Evolutionary conservation across 2,797 vertebrate genomes (phyloP).

Genomic region (Alfaro cultratus): DNA sequence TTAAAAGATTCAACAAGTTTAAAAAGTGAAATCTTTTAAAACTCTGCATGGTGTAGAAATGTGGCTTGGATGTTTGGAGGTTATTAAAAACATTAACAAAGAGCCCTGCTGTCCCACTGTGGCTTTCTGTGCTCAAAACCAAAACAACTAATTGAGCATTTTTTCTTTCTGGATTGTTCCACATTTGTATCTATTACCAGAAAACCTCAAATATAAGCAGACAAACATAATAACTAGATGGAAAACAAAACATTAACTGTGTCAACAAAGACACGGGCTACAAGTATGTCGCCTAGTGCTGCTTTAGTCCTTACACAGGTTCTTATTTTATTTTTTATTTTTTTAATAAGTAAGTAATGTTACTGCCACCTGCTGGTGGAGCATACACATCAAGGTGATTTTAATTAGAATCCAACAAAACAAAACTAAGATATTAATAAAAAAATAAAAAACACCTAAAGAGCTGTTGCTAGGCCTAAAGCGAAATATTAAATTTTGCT

Average conservation of each 20-base stretch:
- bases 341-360: not conserved
- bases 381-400: not conserved
- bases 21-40: not conserved
- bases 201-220: not conserved
- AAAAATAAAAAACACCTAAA: not conserved
- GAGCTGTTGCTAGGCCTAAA: no score
- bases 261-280: not conserved
- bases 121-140: not conserved
- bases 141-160: not conserved
- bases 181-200: not conserved
- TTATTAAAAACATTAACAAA: not conserved
- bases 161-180: not conserved
- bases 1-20: not conserved
- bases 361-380: not conserved
- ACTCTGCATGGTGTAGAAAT: not conserved
- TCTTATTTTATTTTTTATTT: no score
- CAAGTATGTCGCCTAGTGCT: not conserved
- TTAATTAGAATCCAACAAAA: not conserved
- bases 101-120: not conserved
- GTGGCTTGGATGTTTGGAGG: not conserved
- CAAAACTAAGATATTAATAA: not conserved
- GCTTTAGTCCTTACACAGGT: not conserved
- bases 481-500: not conserved
- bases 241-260: not conserved
- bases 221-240: not conserved